Percentiles rank a stretch among this genome's conserved stretches.
Conservation (phyloP, 2,113 vertebrate genomes). For the Cephalopterus ornatus region DNA sequence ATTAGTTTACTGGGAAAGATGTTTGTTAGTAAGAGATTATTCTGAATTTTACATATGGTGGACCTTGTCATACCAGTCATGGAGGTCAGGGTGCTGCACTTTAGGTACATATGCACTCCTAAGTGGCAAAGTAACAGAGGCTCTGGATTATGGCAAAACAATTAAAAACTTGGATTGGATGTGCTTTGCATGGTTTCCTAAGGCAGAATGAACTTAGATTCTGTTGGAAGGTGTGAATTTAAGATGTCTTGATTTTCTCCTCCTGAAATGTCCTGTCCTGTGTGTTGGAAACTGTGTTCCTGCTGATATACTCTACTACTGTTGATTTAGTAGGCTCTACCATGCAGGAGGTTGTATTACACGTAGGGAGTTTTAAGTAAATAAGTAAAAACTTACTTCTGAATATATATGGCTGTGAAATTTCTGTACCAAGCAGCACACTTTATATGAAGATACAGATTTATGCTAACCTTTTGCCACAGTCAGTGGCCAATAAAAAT, state of each 20-base stretch:
- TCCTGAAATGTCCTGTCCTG: background rate
- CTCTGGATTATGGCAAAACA: background rate
- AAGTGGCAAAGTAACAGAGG: background rate
- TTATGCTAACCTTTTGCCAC: slow-evolving; percentile 28
- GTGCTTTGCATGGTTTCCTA: background rate
- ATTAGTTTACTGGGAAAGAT: background rate
- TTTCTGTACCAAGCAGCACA: background rate
- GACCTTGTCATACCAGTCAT: background rate
- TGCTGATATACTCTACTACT: background rate
- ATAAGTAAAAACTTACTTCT: slow-evolving; percentile 7
- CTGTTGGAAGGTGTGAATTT: background rate
- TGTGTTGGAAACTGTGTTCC: background rate
- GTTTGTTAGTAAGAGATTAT: background rate
- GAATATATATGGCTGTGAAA: background rate
- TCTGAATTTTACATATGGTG: fast-evolving
- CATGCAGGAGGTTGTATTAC: background rate
- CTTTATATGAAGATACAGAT: background rate
- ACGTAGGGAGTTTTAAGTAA: background rate
- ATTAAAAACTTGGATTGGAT: background rate
- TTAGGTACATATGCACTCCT: fast-evolving
- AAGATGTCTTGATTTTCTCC: background rate
- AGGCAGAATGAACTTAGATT: background rate
- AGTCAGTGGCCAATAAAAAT: slow-evolving; percentile 38
- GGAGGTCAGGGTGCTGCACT: background rate
- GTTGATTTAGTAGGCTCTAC: background rate